Conservation (phyloP, 2,888 invertebrate genomes). For the Carpatolechia fugitivella region DNA sequence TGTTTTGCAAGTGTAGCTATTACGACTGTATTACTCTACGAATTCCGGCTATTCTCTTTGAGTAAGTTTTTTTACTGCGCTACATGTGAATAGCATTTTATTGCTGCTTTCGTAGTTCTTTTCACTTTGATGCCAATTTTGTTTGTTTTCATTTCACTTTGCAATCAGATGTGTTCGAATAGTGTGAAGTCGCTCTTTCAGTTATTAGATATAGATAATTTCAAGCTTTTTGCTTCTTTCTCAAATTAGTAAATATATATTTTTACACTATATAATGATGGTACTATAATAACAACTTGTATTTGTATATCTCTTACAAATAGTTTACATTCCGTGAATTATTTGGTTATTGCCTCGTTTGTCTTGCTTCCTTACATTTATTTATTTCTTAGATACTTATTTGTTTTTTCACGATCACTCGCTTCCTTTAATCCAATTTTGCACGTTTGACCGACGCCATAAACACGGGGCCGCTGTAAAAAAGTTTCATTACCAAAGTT, state of each 20-base stretch:
- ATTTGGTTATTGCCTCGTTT: too few species aligned
- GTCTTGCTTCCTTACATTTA: too few species aligned
- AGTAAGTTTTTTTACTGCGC: neutral
- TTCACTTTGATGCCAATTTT: neutral
- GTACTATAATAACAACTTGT: too few species aligned
- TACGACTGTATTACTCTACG: neutral
- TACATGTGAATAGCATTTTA: neutral
- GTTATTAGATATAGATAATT: too few species aligned
- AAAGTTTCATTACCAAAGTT: slow-evolving; percentile 13
- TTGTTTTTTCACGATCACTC: neutral
- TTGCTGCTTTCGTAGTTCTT: neutral
- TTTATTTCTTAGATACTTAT: neutral
- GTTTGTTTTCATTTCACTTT: neutral
- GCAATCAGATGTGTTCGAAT: too few species aligned
- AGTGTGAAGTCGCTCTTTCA: too few species aligned
- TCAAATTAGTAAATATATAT: too few species aligned
- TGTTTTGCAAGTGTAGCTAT: neutral
- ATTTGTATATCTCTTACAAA: too few species aligned
- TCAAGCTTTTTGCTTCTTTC: too few species aligned
- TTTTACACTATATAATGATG: too few species aligned
- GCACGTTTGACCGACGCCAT: slow-evolving; percentile 1
- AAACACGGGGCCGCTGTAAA: slow-evolving; percentile 8
- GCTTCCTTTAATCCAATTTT: slow-evolving; percentile 4
- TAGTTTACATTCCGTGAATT: too few species aligned
- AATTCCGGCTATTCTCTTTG: neutral